Evolutionary conservation across 1,140 invertebrate genomes (phyloP).

Genomic region (Solen grandis): DNA sequence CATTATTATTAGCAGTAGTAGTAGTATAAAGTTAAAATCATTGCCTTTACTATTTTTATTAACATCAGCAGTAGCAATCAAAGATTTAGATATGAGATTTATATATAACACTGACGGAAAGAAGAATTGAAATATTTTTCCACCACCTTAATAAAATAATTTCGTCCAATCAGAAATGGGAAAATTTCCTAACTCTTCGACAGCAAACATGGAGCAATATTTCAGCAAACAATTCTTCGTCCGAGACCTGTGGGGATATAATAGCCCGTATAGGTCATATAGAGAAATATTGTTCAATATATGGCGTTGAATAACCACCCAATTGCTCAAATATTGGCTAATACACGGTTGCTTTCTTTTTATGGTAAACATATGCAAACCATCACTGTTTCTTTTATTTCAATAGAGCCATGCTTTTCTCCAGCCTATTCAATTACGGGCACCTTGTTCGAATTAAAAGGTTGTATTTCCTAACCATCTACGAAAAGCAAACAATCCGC

Average conservation of each 20-base stretch:
- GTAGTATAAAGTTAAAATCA: too few relatives aligned
- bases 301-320: not conserved
- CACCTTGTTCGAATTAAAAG: not conserved
- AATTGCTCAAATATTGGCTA: slow-evolving; percentile 35
- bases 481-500: not conserved
- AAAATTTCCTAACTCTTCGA: not conserved
- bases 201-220: not conserved
- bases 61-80: too few relatives aligned
- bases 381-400: slow-evolving; percentile 6
- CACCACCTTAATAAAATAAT: not conserved
- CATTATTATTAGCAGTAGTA: too few relatives aligned
- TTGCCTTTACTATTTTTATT: too few relatives aligned
- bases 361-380: slow-evolving; percentile 9
- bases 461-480: too few relatives aligned
- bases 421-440: not conserved
- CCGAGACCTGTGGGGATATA: too few relatives aligned
- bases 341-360: slow-evolving; percentile 31
- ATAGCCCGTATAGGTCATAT: not conserved
- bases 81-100: too few relatives aligned
- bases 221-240: not conserved
- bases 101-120: too few relatives aligned
- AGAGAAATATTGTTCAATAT: slow-evolving; percentile 37
- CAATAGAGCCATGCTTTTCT: not conserved
- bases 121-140: too few relatives aligned
- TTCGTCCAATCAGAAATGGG: not conserved